Evolutionary conservation across 2,113 vertebrate genomes (phyloP).

Genomic region (Mustela lutreola): DNA sequence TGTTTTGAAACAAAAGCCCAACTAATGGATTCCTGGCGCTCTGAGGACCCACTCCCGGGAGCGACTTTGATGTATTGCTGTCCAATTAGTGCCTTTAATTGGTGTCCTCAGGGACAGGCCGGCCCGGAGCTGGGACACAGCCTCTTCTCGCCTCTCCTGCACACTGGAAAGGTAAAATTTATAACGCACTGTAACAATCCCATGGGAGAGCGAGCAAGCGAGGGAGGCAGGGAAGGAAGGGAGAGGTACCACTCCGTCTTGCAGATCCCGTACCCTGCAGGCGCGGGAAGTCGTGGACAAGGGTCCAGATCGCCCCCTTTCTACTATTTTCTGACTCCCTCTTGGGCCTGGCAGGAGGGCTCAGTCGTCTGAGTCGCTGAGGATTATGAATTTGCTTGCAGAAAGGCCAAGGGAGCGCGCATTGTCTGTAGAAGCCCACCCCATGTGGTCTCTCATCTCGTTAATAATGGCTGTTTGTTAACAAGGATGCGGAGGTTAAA

Average conservation of each 20-base stretch:
- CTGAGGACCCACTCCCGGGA: constrained; percentile 83
- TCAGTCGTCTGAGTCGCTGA: neutral
- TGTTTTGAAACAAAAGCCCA: constrained; percentile 85
- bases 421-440: constrained; percentile 78
- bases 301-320: constrained; percentile 15
- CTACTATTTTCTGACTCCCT: constrained; percentile 31
- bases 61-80: constrained; percentile 90
- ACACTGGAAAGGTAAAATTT: constrained; percentile 83
- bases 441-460: constrained; percentile 79
- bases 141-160: constrained; percentile 70
- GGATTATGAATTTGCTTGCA: constrained; percentile 74
- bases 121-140: constrained; percentile 81
- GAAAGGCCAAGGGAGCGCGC: constrained; percentile 70
- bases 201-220: constrained; percentile 52
- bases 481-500: constrained; percentile 85
- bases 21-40: constrained; percentile 79
- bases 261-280: neutral
- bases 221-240: constrained; percentile 36
- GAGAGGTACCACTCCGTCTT: neutral
- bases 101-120: constrained; percentile 88
- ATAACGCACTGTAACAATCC: constrained; percentile 56
- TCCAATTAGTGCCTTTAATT: constrained; percentile 93
- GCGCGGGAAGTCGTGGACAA: neutral
- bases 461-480: constrained; percentile 87
- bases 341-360: neutral